phyloP scores from a whole-genome alignment of 2,797 vertebrate genomes.

The Urocyon cinereoargenteus region DNA sequence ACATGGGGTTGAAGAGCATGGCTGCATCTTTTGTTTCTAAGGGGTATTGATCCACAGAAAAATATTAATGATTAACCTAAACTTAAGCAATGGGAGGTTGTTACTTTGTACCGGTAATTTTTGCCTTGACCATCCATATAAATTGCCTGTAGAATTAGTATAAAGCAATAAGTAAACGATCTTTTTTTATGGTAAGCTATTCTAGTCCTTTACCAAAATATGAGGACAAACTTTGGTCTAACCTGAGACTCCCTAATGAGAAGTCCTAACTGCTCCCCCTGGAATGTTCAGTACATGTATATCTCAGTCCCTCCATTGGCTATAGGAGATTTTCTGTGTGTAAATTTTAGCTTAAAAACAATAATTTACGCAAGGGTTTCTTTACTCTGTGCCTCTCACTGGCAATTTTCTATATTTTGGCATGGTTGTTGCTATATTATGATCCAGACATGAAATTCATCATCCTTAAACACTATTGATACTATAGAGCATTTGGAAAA shows the following conservation, averaged over 20 bases:
- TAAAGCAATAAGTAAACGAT: conserved; percentile 9
- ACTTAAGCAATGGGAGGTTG: conserved; percentile 62
- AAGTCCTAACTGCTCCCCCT: neutral
- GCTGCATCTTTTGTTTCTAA: neutral
- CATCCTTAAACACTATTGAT: neutral
- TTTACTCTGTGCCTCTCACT: neutral
- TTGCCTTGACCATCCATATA: neutral
- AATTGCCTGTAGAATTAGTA: neutral
- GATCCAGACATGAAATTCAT: neutral
- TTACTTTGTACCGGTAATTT: conserved; percentile 5
- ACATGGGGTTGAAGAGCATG: neutral
- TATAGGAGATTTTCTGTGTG: neutral
- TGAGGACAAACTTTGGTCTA: neutral
- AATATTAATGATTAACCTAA: conserved; percentile 71
- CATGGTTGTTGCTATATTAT: neutral
- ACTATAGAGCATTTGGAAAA: neutral
- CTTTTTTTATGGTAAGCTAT: neutral
- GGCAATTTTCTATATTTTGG: neutral
- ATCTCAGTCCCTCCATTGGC: neutral
- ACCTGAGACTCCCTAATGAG: neutral
- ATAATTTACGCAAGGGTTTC: neutral
- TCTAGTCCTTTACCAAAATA: neutral
- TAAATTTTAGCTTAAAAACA: neutral
- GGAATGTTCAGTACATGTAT: neutral
- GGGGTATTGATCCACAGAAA: conserved; percentile 60